Base-by-base conservation (phyloP, 2,888 invertebrate species). In the Creontiades dilutus region DNA sequence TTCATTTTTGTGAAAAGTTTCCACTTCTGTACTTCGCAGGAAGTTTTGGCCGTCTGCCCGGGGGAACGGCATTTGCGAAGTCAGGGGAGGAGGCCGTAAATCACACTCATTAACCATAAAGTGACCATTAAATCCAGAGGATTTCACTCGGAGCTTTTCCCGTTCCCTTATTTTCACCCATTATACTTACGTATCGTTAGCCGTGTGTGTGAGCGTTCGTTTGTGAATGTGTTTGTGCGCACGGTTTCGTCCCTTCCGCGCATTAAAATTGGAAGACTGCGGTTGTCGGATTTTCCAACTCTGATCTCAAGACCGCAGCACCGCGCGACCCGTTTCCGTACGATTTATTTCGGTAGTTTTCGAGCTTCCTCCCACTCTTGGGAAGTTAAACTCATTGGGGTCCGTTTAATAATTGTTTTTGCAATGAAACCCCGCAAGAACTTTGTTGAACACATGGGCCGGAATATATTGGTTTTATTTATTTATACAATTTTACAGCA, bases 121-220 rank as follows among this genome's bases (percentile, higher is more conserved):
- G 68, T 68, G 68, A 68, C 68, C 68, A 68, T 68, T 68, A 68
- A 68, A 68, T 68, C 68, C 27, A 23, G 68, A 68, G 68, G 68
- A 68, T 68, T 68, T 68, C 68, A 68, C 68, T 68, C 68, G 16
- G 23, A 23, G 68, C 27, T 19, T 68, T 61, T 9, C 23, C 68
- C 68, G 23, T 68, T 19, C 27, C 27, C 68, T 68, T 27, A 68
- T 23, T 68, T 68, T 68, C 68, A 23, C 27, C 68, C 68, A 23
- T 68, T 68, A 68, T 14, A 61, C 61, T 61, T 61, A 61, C 61
- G 61, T 61, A 61, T 61, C 14, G 61, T 37, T 37, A 16, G 61
- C 16, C 19, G n/a, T 19, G 16, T 52, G 52, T 52, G 52, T 19
- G 16, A 19, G 61, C 19, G 61, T 19, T 61, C n/a, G 61, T 61